These are phyloP conservation scores for Drosophila rhopaloa DNA, from an alignment of 1,140 invertebrate species.

Conservation along the genomic window DNA sequence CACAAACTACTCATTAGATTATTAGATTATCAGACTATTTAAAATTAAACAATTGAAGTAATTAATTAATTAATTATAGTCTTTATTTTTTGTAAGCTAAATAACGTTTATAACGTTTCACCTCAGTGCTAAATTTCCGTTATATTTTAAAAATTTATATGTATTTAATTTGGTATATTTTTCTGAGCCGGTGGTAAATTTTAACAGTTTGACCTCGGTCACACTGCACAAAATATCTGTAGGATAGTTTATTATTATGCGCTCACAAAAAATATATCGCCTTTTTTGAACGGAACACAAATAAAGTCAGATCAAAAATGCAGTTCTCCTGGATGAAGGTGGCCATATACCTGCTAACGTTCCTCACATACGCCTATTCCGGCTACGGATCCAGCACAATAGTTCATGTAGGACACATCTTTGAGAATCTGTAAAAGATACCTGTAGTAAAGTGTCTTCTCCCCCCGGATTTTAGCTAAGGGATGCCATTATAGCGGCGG, in stretches of 20 bases:
- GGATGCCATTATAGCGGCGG: constrained; percentile 91
- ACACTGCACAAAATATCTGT: constrained; percentile 2
- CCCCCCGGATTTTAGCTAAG: constrained; percentile 84
- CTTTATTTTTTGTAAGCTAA: too few species aligned
- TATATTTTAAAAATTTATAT: too few species aligned
- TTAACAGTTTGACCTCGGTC: background rate
- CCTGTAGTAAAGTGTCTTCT: constrained; percentile 15
- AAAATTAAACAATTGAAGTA: too few species aligned
- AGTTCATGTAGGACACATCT: constrained; percentile 84
- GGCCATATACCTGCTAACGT: constrained; percentile 90
- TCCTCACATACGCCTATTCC: constrained; percentile 91
- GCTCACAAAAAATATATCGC: constrained; percentile 8
- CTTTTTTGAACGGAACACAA: background rate
- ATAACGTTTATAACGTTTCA: too few species aligned
- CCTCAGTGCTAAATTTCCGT: too few species aligned
- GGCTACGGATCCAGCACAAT: constrained; percentile 91
- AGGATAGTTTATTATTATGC: constrained; percentile 8
- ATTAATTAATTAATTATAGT: too few species aligned
- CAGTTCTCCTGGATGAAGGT: constrained; percentile 90
- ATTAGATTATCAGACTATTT: too few species aligned
- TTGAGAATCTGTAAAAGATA: background rate
- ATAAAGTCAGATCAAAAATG: constrained; percentile 84
- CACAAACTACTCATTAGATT: too few species aligned
- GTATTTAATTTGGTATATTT: background rate
- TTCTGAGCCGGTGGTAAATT: background rate